These are phyloP conservation scores for Eledona agricola DNA, from an alignment of 2,888 invertebrate genomes.

Conservation along the genomic window DNA sequence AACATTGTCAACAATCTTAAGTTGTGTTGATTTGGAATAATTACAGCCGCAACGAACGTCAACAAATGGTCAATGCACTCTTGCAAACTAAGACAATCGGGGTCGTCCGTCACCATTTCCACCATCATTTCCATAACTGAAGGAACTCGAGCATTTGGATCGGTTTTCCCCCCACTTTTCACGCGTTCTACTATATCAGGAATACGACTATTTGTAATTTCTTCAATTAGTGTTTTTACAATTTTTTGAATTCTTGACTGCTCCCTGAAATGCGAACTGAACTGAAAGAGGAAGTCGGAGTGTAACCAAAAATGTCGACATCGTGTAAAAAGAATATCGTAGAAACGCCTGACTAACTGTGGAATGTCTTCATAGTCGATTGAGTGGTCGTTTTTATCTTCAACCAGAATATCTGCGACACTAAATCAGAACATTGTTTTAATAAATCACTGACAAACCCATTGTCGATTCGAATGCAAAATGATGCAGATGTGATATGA, in stretches of 20 bases:
- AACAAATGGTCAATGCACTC: slow-evolving; percentile 19
- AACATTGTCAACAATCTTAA: slow-evolving; percentile 1
- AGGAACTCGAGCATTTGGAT: slow-evolving; percentile 2
- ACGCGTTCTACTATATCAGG: slow-evolving; percentile 9
- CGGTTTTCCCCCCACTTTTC: slow-evolving; percentile 1
- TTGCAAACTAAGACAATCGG: slow-evolving; percentile 6
- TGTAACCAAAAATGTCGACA: slow-evolving; percentile 16
- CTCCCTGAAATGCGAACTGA: slow-evolving; percentile 2
- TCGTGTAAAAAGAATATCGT: slow-evolving; percentile 14
- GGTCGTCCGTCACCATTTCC: slow-evolving; percentile 11
- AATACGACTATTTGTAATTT: slow-evolving; percentile 7
- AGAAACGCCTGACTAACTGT: slow-evolving; percentile 12
- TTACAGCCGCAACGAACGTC: slow-evolving; percentile 22
- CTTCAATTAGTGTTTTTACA: slow-evolving; percentile 7
- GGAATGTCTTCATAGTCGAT: slow-evolving; percentile 24
- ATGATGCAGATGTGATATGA: slow-evolving; percentile 40
- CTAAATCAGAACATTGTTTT: background rate
- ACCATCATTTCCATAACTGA: slow-evolving; percentile 18
- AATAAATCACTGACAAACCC: slow-evolving; percentile 29
- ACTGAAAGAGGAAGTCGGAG: slow-evolving; percentile 3
- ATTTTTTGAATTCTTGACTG: slow-evolving; percentile 6
- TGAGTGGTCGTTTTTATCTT: slow-evolving; percentile 17
- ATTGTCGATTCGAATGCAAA: slow-evolving; percentile 43
- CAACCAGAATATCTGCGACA: slow-evolving; percentile 16
- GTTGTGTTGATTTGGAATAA: background rate